A percentile compares a stretch with the other conserved stretches of the same genome.
These are phyloP conservation scores for Hoplias malabaricus DNA, from an alignment of 2,113 vertebrate species.

Conservation along the genomic window DNA sequence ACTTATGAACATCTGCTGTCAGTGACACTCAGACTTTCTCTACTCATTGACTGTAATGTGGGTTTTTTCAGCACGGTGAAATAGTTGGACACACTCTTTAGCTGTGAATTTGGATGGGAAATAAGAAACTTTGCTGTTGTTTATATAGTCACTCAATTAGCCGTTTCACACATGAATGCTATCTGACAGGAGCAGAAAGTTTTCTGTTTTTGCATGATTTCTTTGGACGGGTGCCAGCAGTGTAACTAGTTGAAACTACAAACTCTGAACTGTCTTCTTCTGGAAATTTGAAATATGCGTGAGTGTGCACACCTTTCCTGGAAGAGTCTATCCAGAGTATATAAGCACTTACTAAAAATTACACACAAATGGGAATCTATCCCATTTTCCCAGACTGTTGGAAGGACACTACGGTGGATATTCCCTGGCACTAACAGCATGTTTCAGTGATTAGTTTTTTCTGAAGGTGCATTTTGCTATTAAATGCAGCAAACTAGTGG, in stretches of 20 bases:
- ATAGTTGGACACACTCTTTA: conserved; percentile 24
- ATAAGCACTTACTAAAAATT: background rate
- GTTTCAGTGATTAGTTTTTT: background rate
- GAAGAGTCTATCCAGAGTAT: background rate
- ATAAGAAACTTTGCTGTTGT: conserved; percentile 9
- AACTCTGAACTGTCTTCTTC: background rate
- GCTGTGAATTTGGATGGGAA: conserved; percentile 8
- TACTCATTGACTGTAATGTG: conserved; percentile 5
- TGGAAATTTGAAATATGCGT: background rate
- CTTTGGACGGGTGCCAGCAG: background rate
- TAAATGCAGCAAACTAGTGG: background rate
- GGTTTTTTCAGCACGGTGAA: conserved; percentile 10
- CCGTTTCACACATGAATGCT: conserved; percentile 1
- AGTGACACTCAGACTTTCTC: background rate
- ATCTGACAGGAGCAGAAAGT: background rate
- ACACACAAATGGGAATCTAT: background rate
- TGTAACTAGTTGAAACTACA: background rate
- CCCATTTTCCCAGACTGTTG: background rate
- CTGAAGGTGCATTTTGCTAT: background rate
- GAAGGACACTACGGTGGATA: background rate
- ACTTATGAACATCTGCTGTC: conserved; percentile 3
- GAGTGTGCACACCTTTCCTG: background rate
- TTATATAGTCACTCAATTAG: conserved; percentile 31
- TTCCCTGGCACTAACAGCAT: background rate
- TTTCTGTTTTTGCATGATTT: background rate